Evolutionary conservation across 2,888 invertebrate genomes (phyloP).

Genomic region (Nomada fucata): DNA sequence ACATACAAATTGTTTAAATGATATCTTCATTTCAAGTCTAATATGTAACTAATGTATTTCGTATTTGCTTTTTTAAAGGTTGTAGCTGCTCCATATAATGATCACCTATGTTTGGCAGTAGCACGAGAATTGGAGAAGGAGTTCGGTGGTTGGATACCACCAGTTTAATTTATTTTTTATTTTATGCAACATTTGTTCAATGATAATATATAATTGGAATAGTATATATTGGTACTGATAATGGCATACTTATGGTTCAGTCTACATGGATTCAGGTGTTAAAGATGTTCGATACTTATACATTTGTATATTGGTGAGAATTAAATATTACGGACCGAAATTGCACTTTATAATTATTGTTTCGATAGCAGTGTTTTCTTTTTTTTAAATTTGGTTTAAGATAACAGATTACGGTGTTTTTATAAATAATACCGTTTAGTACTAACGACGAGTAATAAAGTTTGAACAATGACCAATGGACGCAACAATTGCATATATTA

Average conservation of each 20-base stretch:
- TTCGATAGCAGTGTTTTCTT: no score
- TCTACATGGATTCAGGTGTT: not conserved
- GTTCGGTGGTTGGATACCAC: conserved; percentile 90
- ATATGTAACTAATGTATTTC: not conserved
- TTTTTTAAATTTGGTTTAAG: no score
- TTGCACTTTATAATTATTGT: no score
- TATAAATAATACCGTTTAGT: no score
- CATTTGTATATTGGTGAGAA: not conserved
- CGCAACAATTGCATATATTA: no score
- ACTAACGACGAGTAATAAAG: no score
- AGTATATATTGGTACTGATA: not conserved
- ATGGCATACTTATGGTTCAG: not conserved
- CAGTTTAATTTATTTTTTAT: conserved; percentile 78
- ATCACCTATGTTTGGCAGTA: conserved; percentile 90
- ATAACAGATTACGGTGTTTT: no score
- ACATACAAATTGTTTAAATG: no score
- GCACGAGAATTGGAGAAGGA: conserved; percentile 89
- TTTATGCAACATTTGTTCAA: not conserved
- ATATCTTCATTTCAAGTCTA: not conserved
- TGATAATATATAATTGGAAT: not conserved
- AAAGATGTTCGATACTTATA: not conserved
- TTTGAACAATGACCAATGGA: no score
- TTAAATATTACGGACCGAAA: not conserved
- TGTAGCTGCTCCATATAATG: conserved; percentile 89
- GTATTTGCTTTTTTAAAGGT: conserved; percentile 81